Conservation (phyloP, 2,113 vertebrate species). For the Oryctolagus cuniculus region mOryCun1.1 NC_091445.1:88674001-88674500, state of each 20-base stretch:
- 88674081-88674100: too few species aligned
- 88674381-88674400: not conserved
- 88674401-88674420: not conserved
- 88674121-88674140: not conserved
- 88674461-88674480: too few species aligned
- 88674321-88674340: not conserved
- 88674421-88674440: too few species aligned
- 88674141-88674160: not conserved
- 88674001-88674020: too few species aligned
- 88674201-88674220: not conserved
- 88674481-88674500: too few species aligned
- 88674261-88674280: not conserved
- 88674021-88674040: not conserved
- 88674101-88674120: not conserved
- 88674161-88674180: not conserved
- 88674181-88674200: not conserved
- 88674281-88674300: not conserved
- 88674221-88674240: not conserved
- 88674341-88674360: not conserved
- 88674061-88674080: not conserved
- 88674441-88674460: too few species aligned
- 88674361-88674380: not conserved
- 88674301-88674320: not conserved
- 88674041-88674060: not conserved
- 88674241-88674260: not conserved